Evolutionary conservation across 2,113 vertebrate genomes (phyloP).

Genomic region (Scartelaos histophorus): DNA sequence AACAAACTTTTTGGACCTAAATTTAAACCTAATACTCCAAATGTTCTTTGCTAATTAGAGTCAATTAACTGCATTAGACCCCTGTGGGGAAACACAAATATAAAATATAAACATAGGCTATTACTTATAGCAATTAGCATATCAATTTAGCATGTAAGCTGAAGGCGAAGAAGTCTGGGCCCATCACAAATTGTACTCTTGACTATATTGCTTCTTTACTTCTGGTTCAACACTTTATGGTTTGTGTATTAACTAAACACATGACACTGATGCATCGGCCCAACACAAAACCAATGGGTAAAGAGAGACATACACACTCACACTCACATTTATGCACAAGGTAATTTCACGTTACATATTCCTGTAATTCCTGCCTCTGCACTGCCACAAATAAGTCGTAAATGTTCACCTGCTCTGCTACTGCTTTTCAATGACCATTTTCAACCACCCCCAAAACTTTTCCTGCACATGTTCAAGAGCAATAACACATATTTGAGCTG

Average conservation of each 20-base stretch:
- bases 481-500: constrained; percentile 16
- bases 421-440: background rate
- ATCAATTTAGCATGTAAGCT: background rate
- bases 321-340: too few relatives aligned
- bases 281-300: too few relatives aligned
- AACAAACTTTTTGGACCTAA: background rate
- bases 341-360: too few relatives aligned
- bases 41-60: background rate
- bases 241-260: too few relatives aligned
- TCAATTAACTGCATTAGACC: background rate
- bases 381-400: too few relatives aligned
- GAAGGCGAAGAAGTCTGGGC: background rate
- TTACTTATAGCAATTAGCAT: background rate
- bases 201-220: too few relatives aligned
- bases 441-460: background rate
- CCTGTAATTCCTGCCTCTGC: too few relatives aligned
- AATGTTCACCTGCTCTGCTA: background rate
- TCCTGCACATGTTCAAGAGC: constrained; percentile 16
- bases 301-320: too few relatives aligned
- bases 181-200: too few relatives aligned
- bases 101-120: background rate
- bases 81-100: background rate
- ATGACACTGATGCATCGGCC: too few relatives aligned
- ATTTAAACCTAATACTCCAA: too few relatives aligned
- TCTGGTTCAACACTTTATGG: too few relatives aligned